Evolutionary conservation across 2,888 invertebrate genomes (phyloP).

Genomic region (Eulithis prunata): DNA sequence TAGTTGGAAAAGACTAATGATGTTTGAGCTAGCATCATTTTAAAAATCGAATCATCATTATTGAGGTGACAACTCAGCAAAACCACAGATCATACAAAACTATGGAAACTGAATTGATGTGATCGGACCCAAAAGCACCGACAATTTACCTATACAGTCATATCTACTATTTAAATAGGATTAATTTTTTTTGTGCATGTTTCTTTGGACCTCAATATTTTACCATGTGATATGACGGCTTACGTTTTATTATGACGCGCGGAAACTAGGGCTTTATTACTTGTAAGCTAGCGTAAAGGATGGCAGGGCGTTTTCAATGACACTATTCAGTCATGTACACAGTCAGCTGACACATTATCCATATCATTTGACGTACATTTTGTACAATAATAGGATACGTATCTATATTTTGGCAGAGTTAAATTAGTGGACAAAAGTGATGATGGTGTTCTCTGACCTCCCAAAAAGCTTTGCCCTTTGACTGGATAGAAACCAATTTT

Average conservation of each 20-base stretch:
- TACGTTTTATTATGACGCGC: not conserved
- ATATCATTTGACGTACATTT: conserved; percentile 44
- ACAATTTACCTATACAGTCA: too few species aligned
- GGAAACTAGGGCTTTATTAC: conserved; percentile 19
- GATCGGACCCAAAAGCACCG: too few species aligned
- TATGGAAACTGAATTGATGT: too few species aligned
- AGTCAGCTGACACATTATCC: conserved; percentile 63
- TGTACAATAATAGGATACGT: too few species aligned
- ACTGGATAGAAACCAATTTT: too few species aligned
- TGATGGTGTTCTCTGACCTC: not conserved
- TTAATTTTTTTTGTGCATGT: not conserved
- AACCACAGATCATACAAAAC: too few species aligned
- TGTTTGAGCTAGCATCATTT: too few species aligned
- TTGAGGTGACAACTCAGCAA: too few species aligned
- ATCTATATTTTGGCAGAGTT: not conserved
- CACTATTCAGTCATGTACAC: conserved; percentile 56
- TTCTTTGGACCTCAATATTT: not conserved
- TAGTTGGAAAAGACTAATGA: too few species aligned
- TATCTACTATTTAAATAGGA: too few species aligned
- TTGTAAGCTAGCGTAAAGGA: conserved; percentile 54
- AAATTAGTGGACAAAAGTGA: not conserved
- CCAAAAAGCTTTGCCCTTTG: too few species aligned
- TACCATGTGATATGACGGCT: not conserved
- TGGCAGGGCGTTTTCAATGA: conserved; percentile 77
- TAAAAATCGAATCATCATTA: too few species aligned